Percentiles rank a stretch among this genome's conserved stretches.
phyloP scores from a whole-genome alignment of 2,797 vertebrate species.

The Clamator glandarius region DNA sequence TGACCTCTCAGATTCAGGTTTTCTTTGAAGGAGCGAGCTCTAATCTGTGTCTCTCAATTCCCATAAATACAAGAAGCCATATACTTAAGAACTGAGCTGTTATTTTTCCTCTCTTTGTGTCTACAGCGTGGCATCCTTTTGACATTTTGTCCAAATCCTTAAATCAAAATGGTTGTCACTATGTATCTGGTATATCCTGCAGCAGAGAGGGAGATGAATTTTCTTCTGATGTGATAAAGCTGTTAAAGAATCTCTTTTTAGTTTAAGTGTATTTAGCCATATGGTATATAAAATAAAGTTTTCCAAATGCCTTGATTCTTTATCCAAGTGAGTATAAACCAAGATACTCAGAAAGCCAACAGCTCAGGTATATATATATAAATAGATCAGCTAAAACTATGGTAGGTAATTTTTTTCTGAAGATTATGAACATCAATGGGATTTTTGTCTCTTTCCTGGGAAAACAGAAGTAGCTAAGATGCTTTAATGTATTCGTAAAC shows the following conservation, averaged over 20 bases:
- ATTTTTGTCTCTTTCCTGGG: not conserved
- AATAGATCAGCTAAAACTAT: not conserved
- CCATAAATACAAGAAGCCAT: not conserved
- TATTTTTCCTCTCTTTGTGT: slow-evolving; percentile 10
- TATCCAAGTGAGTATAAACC: not conserved
- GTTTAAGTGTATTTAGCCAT: slow-evolving; percentile 20
- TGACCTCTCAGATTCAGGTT: slow-evolving; percentile 1
- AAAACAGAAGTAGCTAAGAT: not conserved
- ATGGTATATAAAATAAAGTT: slow-evolving; percentile 19
- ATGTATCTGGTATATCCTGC: not conserved
- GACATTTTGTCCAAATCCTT: slow-evolving; percentile 31
- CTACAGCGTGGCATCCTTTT: not conserved
- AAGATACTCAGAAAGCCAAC: not conserved
- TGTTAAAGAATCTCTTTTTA: not conserved
- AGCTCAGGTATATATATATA: not conserved
- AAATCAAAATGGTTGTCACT: slow-evolving; percentile 38
- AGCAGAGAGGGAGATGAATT: not conserved
- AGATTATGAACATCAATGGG: not conserved
- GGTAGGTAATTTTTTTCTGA: not conserved
- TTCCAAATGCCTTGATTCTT: slow-evolving; percentile 9
- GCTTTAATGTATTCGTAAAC: not conserved
- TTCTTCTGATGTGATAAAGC: not conserved
- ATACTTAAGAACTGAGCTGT: not conserved
- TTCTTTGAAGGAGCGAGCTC: not conserved
- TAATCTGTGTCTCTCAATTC: not conserved